Evolutionary conservation across 1,140 invertebrate species (phyloP).

Genomic region (Heterodera schachtii): DNA sequence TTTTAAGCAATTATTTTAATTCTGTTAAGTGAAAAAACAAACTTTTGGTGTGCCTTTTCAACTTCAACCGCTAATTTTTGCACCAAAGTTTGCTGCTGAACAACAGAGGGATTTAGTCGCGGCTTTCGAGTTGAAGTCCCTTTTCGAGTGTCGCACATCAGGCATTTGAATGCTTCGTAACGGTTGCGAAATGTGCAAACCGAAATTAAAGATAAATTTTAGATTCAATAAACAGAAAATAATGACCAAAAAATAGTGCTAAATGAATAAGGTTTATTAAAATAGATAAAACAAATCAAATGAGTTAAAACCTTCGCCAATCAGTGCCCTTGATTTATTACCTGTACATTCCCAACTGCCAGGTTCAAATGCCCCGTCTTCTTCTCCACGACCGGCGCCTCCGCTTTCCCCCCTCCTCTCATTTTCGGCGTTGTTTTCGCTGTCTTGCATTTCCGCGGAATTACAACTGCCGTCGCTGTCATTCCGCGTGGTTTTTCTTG

Average conservation of each 20-base stretch:
- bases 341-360: conserved; percentile 67
- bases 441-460: conserved; percentile 3
- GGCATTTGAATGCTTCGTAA: conserved; percentile 69
- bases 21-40: not conserved
- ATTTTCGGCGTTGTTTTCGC: conserved; percentile 3
- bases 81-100: conserved; percentile 54
- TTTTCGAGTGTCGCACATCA: conserved; percentile 69
- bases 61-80: conserved; percentile 55
- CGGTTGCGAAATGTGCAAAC: conserved; percentile 69
- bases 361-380: conserved; percentile 11
- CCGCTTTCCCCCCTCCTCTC: not conserved
- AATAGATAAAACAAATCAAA: too few relatives aligned
- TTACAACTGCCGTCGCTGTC: not conserved
- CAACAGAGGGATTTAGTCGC: conserved; percentile 52
- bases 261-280: too few relatives aligned
- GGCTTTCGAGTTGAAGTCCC: conserved; percentile 58
- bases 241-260: not conserved
- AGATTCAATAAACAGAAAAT: not conserved
- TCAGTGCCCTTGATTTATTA: not conserved
- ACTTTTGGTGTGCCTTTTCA: conserved; percentile 22
- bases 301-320: too few relatives aligned
- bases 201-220: not conserved
- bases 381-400: conserved; percentile 7
- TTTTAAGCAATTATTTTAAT: not conserved
- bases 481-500: not conserved